Base-by-base conservation (phyloP, 2,888 invertebrate genomes). In the Nomada fucata region DNA sequence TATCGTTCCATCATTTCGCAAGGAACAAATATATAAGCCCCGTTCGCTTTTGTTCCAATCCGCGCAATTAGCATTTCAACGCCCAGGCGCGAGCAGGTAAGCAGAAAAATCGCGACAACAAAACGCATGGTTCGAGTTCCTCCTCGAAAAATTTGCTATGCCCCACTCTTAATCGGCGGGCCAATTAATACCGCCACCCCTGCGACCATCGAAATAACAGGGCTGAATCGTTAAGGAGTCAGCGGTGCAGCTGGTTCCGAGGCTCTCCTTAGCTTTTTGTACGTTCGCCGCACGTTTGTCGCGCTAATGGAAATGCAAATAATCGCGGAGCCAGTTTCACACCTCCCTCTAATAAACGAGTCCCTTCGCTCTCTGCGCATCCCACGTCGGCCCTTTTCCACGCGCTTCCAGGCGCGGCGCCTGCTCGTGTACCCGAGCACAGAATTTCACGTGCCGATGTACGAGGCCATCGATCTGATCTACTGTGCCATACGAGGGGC, bases 281-380 rank as follows among this genome's bases (percentile, higher is more conserved):
- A 76, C 74, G 88, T 82, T 76, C 86, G 70, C 69, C 70, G 82
- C 82, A 87, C 86, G 87, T 89, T 89, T 88, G 84, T 89, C 89
- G 82, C 82, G 89, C 86, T 89, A 89, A 89, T 89, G 89, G 89
- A 89, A 89, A 89, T 89, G 89, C 90, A 89, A 89, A 89, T 89
- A 89, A 89, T 89, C 85, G 61, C 50, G 77, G 64, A 69, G 80
- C 79, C 87, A 87, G 89, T 89, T 90, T 89, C 89, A 83, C 89
- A 85, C 89, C 83, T 89, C 75, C 78, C 76, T 84, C 82, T 87
- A 86, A 89, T 89, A 89, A 80, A 89, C 84, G 84, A 87, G 88
- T 73, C 72, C 61, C 80, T 68, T 68, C 72, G 70, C 70, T 59
- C 76, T 50, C 61, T 26, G 50, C 67, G 52, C 60, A 55, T 68